phyloP scores from a whole-genome alignment of 2,888 invertebrate genomes.

The Leucophenga maculata region DNA sequence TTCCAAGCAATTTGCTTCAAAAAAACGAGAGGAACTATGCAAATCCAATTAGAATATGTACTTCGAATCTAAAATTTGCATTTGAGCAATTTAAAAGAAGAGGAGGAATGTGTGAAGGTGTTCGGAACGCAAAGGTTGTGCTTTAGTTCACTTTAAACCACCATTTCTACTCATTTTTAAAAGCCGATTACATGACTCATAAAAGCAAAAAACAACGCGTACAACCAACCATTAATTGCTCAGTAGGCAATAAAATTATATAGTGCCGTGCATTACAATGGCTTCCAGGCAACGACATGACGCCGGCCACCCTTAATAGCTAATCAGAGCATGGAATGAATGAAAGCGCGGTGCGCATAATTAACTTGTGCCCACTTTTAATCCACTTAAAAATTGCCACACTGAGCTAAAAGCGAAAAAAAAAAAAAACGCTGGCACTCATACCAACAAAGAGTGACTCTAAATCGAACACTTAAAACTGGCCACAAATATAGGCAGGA shows the following conservation, averaged over 20 bases:
- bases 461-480: conserved; percentile 51
- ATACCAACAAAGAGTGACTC: background rate
- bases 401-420: background rate
- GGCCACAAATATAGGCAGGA: conserved; percentile 1
- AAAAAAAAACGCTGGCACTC: background rate
- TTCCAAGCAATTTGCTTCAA: no score
- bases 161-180: no score
- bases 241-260: no score
- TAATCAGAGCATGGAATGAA: conserved; percentile 9
- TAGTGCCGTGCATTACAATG: background rate
- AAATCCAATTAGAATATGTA: no score
- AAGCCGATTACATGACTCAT: no score
- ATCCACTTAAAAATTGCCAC: conserved; percentile 52
- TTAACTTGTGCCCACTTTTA: conserved; percentile 47
- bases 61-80: no score
- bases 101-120: no score
- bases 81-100: no score
- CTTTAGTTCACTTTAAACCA: no score
- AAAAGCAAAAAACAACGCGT: background rate
- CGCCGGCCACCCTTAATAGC: conserved; percentile 5
- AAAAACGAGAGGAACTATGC: no score
- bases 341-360: conserved; percentile 39
- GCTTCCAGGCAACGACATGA: background rate
- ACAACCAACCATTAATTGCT: background rate
- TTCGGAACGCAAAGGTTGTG: no score